A percentile compares a stretch with the other conserved stretches of the same genome.
phyloP scores from a whole-genome alignment of 2,113 vertebrate species.

The Corynorhinus townsendii region DNA sequence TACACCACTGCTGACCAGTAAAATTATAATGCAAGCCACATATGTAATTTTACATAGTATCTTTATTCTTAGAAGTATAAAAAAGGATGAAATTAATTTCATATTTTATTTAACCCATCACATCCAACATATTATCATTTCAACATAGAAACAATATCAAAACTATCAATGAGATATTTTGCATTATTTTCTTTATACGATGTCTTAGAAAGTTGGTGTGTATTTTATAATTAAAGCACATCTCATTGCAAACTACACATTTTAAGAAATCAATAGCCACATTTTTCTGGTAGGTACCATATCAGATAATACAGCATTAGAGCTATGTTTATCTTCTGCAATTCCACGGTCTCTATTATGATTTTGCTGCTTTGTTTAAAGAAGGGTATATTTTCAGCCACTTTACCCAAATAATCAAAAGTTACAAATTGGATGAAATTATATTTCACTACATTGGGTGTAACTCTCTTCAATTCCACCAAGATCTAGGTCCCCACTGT shows the following conservation, averaged over 20 bases:
- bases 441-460: not conserved
- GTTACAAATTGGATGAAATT: slow-evolving; percentile 24
- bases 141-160: not conserved
- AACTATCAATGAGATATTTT: not conserved
- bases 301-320: not conserved
- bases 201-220: not conserved
- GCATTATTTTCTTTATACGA: not conserved
- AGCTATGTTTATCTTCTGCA: not conserved
- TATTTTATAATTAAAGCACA: not conserved
- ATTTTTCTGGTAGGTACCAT: not conserved
- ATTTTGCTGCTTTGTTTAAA: not conserved
- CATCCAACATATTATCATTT: not conserved
- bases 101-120: not conserved
- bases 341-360: not conserved
- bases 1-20: not conserved
- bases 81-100: not conserved
- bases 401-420: not conserved
- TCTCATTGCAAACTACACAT: not conserved
- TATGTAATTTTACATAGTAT: not conserved
- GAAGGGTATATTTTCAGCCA: not conserved
- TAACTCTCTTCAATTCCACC: not conserved
- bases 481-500: not conserved
- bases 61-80: not conserved
- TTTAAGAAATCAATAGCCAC: not conserved
- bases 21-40: not conserved